Evolutionary conservation across 2,888 invertebrate genomes (phyloP).

Genomic region (Cephonodes hylas): DNA sequence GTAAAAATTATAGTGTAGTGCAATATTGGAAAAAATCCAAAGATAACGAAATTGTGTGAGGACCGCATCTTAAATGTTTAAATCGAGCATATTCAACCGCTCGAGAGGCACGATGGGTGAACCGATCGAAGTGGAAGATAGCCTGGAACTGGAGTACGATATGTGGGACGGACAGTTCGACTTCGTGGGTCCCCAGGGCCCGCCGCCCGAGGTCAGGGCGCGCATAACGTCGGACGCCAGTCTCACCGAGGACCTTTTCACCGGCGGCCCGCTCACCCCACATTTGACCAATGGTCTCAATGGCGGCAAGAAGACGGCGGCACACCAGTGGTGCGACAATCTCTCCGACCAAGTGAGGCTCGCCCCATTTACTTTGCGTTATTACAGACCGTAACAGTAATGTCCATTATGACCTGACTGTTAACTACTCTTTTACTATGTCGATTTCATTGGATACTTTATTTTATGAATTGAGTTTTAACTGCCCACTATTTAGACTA

Average conservation of each 20-base stretch:
- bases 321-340: slow-evolving; percentile 82
- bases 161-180: slow-evolving; percentile 95
- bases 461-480: slow-evolving; percentile 3
- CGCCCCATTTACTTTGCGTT: not conserved
- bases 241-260: slow-evolving; percentile 73
- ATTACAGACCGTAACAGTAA: slow-evolving; percentile 12
- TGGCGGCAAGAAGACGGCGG: slow-evolving; percentile 79
- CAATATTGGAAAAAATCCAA: slow-evolving; percentile 70
- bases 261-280: slow-evolving; percentile 70
- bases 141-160: slow-evolving; percentile 89
- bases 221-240: slow-evolving; percentile 68
- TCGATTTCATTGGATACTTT: not conserved
- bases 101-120: slow-evolving; percentile 72
- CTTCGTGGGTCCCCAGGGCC: slow-evolving; percentile 85
- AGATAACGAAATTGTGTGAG: slow-evolving; percentile 48
- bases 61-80: slow-evolving; percentile 67
- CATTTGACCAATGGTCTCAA: slow-evolving; percentile 73
- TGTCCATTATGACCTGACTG: not conserved
- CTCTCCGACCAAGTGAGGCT: slow-evolving; percentile 82
- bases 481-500: not conserved
- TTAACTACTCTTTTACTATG: not conserved
- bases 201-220: slow-evolving; percentile 54
- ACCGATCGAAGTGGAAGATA: slow-evolving; percentile 75
- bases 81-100: slow-evolving; percentile 70
- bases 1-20: slow-evolving; percentile 44